Base-by-base conservation (phyloP, 2,888 invertebrate genomes). In the Polylopha cassiicola region DNA sequence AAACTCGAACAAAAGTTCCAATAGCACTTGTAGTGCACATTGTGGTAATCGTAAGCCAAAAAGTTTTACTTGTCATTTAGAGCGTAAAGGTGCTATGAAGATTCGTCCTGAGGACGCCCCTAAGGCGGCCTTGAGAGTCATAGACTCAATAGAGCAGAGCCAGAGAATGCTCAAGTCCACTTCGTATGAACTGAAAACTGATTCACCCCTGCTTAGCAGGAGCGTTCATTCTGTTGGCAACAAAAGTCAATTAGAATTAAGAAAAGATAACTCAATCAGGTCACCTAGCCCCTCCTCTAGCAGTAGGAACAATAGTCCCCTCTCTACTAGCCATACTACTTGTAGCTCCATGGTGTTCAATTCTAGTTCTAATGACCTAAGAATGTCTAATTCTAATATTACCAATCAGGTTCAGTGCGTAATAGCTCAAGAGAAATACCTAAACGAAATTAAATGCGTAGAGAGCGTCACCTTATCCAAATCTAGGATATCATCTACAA, bases 311-410 rank as follows among this genome's bases (percentile, higher is more conserved):
- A 63, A 65, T 50, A 86, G 86, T 55, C 86, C 86, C 18, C 57
- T 86, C 5, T 86, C 86, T 20, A 86, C 85, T 46, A 86, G 86
- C 46, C 85, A 86, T 48, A 87, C 86, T 11, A 86, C 86, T 10
- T 86, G 86, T 66, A 86, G 86, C 55, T 86, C 86, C 48, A 84
- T 86, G 82, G 81, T 84, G n/a, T 82, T 85, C 54, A 86, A 85
- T 57, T 82, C 85, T 53, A 85, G 84, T 56, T 85, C 82, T 51
- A 85, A 84, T 42, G 84, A 85, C 48, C 64, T 85, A 51, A 74
- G 81, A 61, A 86, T 77, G 68, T 85, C 85, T 14, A 85, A 70
- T 58, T 85, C 86, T 15, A 85, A 82, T 45, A 82, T 80, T 36
- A 66, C 79, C 31, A 84, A 85, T 53, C 78, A 77, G 60, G 82